Conservation (phyloP, 2,797 vertebrate species). For the Staurois parvus region DNA sequence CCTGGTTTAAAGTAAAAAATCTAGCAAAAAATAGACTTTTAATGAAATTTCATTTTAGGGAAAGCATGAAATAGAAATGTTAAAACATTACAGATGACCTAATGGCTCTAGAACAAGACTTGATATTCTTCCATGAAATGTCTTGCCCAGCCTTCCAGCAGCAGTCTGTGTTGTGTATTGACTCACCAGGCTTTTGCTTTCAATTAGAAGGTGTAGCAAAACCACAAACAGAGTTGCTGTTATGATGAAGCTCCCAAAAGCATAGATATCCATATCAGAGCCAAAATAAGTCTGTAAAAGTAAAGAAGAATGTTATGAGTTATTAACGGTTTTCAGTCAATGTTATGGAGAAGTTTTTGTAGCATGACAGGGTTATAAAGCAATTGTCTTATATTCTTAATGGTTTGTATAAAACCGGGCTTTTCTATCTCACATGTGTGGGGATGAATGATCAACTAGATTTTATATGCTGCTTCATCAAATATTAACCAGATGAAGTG, state of each 20-base stretch:
- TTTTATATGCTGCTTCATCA: too few relatives aligned
- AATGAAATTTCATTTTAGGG: too few relatives aligned
- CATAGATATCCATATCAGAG: constrained; percentile 84
- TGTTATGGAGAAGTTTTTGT: too few relatives aligned
- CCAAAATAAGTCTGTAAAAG: constrained; percentile 79
- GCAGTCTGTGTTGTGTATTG: not conserved
- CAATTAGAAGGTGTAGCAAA: constrained; percentile 91
- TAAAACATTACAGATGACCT: not conserved
- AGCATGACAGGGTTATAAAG: too few relatives aligned
- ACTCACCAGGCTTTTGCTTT: constrained; percentile 92
- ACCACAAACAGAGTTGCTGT: constrained; percentile 88
- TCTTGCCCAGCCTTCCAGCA: not conserved
- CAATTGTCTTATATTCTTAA: too few relatives aligned
- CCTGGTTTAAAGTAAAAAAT: too few relatives aligned
- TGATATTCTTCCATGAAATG: too few relatives aligned
- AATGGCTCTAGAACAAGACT: not conserved
- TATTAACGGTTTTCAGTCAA: too few relatives aligned
- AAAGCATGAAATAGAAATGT: not conserved
- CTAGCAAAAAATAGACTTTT: not conserved
- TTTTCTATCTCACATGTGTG: too few relatives aligned
- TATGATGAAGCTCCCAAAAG: constrained; percentile 90
- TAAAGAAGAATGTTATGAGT: constrained; percentile 14
- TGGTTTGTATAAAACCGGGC: too few relatives aligned
- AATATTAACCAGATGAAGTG: too few relatives aligned
- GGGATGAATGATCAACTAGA: too few relatives aligned